Conservation (phyloP, 2,888 invertebrate genomes). For the Orchesellides sinensis region DNA sequence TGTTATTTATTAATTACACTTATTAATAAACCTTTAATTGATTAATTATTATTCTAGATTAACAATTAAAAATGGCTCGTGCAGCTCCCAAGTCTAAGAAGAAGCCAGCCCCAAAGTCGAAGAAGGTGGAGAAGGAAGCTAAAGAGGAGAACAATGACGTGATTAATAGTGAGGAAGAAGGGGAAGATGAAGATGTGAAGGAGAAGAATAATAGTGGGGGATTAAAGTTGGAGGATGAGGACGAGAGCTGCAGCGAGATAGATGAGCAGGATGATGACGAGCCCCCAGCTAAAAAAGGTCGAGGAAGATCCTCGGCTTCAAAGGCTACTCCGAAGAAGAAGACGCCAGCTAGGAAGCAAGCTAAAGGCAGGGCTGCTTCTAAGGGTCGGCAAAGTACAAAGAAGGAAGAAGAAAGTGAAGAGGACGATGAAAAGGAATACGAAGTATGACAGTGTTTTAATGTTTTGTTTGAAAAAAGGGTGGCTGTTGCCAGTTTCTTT, state of each 20-base stretch:
- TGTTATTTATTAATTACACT: not conserved
- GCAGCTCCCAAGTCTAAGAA: conserved; percentile 47
- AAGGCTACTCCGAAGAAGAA: conserved; percentile 26
- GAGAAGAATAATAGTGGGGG: conserved; percentile 8
- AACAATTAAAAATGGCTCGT: not conserved
- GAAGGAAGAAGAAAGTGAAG: conserved; percentile 26
- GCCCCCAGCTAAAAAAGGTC: conserved; percentile 46
- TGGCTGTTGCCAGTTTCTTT: too few relatives aligned
- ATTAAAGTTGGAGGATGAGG: not conserved
- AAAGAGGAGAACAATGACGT: conserved; percentile 18
- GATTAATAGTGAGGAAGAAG: conserved; percentile 14
- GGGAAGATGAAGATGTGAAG: conserved; percentile 4
- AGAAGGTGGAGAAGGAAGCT: conserved; percentile 2
- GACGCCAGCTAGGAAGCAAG: not conserved
- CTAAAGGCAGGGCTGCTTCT: not conserved
- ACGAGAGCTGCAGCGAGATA: not conserved
- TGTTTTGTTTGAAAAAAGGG: too few relatives aligned
- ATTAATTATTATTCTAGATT: too few relatives aligned
- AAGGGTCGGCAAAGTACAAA: not conserved
- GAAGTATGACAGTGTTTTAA: conserved; percentile 48
- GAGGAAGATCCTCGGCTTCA: not conserved
- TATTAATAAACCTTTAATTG: not conserved
- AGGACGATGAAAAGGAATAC: conserved; percentile 63
- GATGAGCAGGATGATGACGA: conserved; percentile 18
- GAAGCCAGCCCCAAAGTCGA: not conserved